Conservation (phyloP, 2,888 invertebrate genomes). For the Agelastica alni region DNA sequence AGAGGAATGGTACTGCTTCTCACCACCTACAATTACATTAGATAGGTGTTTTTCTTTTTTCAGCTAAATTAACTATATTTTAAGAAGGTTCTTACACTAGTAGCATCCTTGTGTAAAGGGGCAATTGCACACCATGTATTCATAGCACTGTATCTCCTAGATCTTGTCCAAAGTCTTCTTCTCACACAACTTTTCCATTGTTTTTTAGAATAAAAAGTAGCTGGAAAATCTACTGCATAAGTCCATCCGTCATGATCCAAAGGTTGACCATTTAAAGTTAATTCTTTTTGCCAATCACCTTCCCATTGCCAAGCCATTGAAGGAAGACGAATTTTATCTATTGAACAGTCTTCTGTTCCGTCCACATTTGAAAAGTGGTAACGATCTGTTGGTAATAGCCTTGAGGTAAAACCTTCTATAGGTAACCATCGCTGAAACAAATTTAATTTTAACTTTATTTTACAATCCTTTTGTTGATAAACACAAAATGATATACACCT, state of each 20-base stretch:
- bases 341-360: conserved; percentile 77
- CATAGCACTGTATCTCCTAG: conserved; percentile 84
- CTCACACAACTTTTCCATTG: conserved; percentile 91
- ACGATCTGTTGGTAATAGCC: conserved; percentile 85
- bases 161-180: conserved; percentile 86
- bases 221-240: conserved; percentile 90
- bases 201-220: conserved; percentile 77
- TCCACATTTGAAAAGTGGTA: conserved; percentile 84
- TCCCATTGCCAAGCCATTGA: conserved; percentile 98
- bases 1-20: too few relatives aligned
- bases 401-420: conserved; percentile 82
- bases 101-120: conserved; percentile 85
- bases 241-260: conserved; percentile 92
- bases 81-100: conserved; percentile 63
- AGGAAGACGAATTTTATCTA: conserved; percentile 82
- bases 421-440: conserved; percentile 80
- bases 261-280: conserved; percentile 80
- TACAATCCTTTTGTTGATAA: too few relatives aligned
- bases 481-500: too few relatives aligned
- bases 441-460: too few relatives aligned
- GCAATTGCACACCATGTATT: conserved; percentile 93
- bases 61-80: too few relatives aligned
- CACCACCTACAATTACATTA: too few relatives aligned
- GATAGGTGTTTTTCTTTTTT: too few relatives aligned
- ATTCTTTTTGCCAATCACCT: conserved; percentile 88